phyloP scores from a whole-genome alignment of 2,797 vertebrate genomes.

The Harpagifer antarcticus region DNA sequence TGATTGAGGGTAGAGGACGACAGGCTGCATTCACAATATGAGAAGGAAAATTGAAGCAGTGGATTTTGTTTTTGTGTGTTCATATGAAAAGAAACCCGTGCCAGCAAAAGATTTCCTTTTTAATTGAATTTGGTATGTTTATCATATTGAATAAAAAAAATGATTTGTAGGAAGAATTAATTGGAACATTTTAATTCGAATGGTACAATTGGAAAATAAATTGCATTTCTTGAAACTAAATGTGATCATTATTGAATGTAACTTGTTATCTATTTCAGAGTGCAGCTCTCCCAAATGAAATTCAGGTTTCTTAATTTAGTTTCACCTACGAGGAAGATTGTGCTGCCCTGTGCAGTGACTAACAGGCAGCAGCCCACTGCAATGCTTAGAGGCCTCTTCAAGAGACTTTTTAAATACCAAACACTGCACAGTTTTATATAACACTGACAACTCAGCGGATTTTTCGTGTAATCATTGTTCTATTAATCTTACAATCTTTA shows the following conservation, averaged over 20 bases:
- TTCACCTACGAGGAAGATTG: neutral
- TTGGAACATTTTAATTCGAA: conserved; percentile 29
- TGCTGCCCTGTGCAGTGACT: conserved; percentile 4
- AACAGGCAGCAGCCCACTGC: conserved; percentile 3
- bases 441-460: too few species aligned
- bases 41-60: conserved; percentile 41
- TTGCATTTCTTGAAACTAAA: conserved; percentile 22
- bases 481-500: too few species aligned
- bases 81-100: conserved; percentile 36
- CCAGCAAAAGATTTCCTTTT: conserved; percentile 17
- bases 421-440: too few species aligned
- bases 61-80: conserved; percentile 40
- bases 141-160: conserved; percentile 21
- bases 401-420: too few species aligned
- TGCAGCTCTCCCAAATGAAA: conserved; percentile 24
- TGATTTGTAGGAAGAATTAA: conserved; percentile 25
- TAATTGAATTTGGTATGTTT: conserved; percentile 49
- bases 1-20: conserved; percentile 59
- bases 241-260: conserved; percentile 39
- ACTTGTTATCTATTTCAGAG: conserved; percentile 16
- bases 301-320: conserved; percentile 24
- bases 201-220: conserved; percentile 12
- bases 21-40: conserved; percentile 43
- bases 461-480: too few species aligned
- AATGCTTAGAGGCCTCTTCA: neutral